Evolutionary conservation across 2,888 invertebrate genomes (phyloP), one percentile per base, ranked within the genome.

Genomic region (Dryomyza anilis): DNA sequence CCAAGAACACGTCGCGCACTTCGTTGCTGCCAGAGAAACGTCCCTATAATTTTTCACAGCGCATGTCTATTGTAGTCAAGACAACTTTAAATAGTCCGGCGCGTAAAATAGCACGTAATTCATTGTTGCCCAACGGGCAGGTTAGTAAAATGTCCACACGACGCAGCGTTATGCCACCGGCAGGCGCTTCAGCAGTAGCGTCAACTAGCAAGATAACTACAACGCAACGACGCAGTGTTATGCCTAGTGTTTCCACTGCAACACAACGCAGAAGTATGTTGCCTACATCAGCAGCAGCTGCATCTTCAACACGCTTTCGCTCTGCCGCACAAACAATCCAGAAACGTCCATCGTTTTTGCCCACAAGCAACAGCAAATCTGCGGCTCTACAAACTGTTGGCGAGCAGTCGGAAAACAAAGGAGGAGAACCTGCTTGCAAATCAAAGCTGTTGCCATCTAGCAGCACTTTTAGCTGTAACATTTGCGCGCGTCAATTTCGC

Each of bases 11-110:
- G 36, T 21, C 19, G 16, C 59, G 69, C 14, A 29, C 50, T 12
- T 70, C 71, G 3, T 36, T 72, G 7, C 36, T 70, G 45, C 69
- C 66, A 1, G 72, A 76, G 12, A 73, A 72, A 21, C 72, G 73
- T 33, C 63, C 70, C 14, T 75, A 69, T 63, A 69, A 62, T 14
- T 74, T 75, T 27, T 76, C 73, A 25, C 77, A 78, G 19, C 77
- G 81, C n/a, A 81, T 80, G 81, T 80, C 81, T 0, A 74, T 80
- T 3, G 74, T 81, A 2, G 79, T 81, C 0, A 81, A 80, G 52
- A 81, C 81, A 21, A 81, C 81, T 1, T 64, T 81, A 0, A 81
- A 81, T 57, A 81, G 81, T 43, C 81, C 81, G 50, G 80, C 81
- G 0, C 76, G 81, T 4, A 81, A 75, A 68, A 64, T 71, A n/a